These are phyloP conservation scores for Lathamus discolor DNA, from an alignment of 2,113 vertebrate species.

Conservation along the genomic window DNA sequence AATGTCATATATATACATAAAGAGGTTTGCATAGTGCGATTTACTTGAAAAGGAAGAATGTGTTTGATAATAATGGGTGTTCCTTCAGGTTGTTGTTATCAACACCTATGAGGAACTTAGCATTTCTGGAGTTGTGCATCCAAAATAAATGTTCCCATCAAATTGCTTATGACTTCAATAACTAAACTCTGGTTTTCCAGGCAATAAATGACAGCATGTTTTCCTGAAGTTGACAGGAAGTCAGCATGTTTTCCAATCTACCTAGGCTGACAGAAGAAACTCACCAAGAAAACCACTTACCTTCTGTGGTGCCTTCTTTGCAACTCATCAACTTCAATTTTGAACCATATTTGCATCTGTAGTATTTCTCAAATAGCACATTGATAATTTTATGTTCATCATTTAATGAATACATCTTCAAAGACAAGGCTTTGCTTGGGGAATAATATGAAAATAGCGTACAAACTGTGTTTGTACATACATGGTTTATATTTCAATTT, in stretches of 20 bases:
- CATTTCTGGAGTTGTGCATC: constrained; percentile 1
- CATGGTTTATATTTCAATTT: neutral
- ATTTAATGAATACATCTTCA: neutral
- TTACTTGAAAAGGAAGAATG: neutral
- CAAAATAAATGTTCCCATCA: constrained; percentile 3
- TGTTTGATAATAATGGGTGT: neutral
- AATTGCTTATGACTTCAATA: constrained; percentile 33
- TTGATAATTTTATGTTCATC: neutral
- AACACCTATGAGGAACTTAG: neutral
- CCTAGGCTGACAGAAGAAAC: neutral
- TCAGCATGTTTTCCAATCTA: neutral
- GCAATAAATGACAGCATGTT: neutral
- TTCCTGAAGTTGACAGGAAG: constrained; percentile 3
- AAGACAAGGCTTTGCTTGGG: neutral
- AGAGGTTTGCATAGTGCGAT: neutral
- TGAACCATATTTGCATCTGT: neutral
- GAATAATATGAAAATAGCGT: neutral
- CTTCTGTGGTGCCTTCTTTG: neutral
- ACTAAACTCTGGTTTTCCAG: neutral
- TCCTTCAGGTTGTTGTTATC: neutral
- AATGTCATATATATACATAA: neutral
- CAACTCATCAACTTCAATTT: neutral
- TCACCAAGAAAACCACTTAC: neutral
- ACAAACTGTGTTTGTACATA: neutral
- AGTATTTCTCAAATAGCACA: neutral